Base-by-base conservation (phyloP, 2,113 vertebrate species). In the Miniopterus natalensis region DNA sequence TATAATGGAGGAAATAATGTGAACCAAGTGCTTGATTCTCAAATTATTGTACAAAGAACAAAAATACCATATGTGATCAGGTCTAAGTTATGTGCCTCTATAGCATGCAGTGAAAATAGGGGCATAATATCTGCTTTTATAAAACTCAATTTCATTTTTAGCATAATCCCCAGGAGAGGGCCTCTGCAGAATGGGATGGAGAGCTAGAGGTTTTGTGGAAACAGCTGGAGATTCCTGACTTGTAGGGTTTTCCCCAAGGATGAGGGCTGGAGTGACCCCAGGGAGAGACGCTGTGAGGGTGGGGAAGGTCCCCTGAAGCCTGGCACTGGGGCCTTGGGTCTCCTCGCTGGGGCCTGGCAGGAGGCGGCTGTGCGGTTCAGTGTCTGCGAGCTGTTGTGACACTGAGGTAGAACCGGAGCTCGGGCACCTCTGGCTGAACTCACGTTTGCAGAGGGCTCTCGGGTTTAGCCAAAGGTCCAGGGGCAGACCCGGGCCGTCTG, bases 71-170 rank as follows among this genome's bases (percentile, higher is more conserved):
- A 87, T 51, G 91, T 36, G 59, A 73, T 73, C 59, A 61, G 36
- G 89, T 73, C 40, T 31, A 23, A 2, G 10, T 51, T 51, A 51
- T 29, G 31, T 29, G 66, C 65, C 84, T 81, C n/a, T 79, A 8
- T 6, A 77, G 42, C 17, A 49, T 10, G 79, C 51, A 36, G 88
- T 66, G 80, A 90, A 92, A 96, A 88, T 42, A 84, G 53, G 47
- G 51, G 45, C 63, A 55, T 36, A 73, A 79, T 79, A 49, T 45
- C 47, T 59, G 59, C 11, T 63, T 4, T 92, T 84, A 36, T 90
- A 94, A 95, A 95, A 53, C 49, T 68, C 93, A 36, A 84, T 92
- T 94, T 94, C 80, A 85, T 88, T 95, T 93, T 90, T 81, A 90
- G 78, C 66, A 88, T 40, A 83, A 51, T 90, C 49, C 79, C 36